Conservation (phyloP, 2,797 vertebrate genomes). For the Tympanoctomys barrerae region DNA sequence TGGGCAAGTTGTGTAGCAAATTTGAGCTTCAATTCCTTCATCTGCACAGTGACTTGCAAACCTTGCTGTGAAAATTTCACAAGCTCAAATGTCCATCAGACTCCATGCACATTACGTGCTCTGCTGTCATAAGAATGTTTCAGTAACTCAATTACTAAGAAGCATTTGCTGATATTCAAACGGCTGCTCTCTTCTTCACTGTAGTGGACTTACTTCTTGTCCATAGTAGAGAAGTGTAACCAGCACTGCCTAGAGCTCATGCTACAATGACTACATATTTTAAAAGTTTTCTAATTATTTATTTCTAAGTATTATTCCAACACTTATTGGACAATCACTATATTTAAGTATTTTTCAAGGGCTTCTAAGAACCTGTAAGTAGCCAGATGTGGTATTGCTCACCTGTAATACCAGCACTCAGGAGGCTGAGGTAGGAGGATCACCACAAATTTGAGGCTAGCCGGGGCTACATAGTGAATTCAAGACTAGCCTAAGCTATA, state of each 20-base stretch:
- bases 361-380: neutral
- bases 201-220: neutral
- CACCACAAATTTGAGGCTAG: neutral
- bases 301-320: neutral
- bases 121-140: neutral
- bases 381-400: neutral
- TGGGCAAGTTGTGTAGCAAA: neutral
- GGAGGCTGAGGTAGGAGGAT: neutral
- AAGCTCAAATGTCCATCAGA: constrained; percentile 9
- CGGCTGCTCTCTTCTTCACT: neutral
- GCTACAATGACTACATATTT: neutral
- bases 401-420: neutral
- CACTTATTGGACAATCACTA: neutral
- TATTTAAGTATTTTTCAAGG: constrained; percentile 1
- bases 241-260: neutral
- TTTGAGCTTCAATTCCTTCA: neutral
- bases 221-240: neutral
- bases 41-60: constrained; percentile 7
- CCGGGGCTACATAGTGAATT: neutral
- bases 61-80: neutral
- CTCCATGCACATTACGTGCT: neutral
- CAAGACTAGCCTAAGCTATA: no score
- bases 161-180: neutral
- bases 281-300: neutral
- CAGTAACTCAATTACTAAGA: neutral